These are phyloP conservation scores for Coelogynopora nodosa DNA, from an alignment of 2,888 invertebrate species.

Conservation along the genomic window DNA sequence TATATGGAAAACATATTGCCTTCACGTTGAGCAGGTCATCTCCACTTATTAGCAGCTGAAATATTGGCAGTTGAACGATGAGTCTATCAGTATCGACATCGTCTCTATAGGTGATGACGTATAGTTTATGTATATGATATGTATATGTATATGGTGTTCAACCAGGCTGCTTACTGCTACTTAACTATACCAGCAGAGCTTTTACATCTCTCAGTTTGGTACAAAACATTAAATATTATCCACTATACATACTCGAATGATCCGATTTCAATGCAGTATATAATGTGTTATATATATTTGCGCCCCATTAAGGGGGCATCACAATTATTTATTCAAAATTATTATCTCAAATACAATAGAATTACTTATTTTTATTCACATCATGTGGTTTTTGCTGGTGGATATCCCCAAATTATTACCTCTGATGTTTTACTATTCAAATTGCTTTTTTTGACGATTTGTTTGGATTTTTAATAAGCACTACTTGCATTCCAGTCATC, in stretches of 20 bases:
- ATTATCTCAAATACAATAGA: too few relatives aligned
- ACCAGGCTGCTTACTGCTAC: neutral
- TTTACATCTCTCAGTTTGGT: too few relatives aligned
- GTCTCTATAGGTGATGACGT: neutral
- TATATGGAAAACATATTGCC: neutral
- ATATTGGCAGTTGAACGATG: neutral
- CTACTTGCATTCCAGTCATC: too few relatives aligned
- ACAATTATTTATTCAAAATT: neutral
- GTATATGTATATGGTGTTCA: neutral
- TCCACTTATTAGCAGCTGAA: conserved; percentile 25
- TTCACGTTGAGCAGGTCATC: conserved; percentile 4
- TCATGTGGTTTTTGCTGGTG: too few relatives aligned
- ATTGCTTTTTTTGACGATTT: too few relatives aligned
- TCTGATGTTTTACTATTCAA: too few relatives aligned
- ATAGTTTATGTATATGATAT: neutral
- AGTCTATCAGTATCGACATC: conserved; percentile 10
- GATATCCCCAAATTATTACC: too few relatives aligned
- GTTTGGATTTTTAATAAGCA: too few relatives aligned
- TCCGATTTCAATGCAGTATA: neutral
- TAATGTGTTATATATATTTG: neutral
- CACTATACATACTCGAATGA: too few relatives aligned
- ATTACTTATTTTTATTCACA: too few relatives aligned
- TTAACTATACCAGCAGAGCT: too few relatives aligned
- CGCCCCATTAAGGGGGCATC: neutral
- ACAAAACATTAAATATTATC: too few relatives aligned